A percentile compares a stretch with the other conserved stretches of the same genome.
These are phyloP conservation scores for Zoanthus gigantus DNA, from an alignment of 92 coral and sea anemone genomes.

Conservation along the genomic window DNA sequence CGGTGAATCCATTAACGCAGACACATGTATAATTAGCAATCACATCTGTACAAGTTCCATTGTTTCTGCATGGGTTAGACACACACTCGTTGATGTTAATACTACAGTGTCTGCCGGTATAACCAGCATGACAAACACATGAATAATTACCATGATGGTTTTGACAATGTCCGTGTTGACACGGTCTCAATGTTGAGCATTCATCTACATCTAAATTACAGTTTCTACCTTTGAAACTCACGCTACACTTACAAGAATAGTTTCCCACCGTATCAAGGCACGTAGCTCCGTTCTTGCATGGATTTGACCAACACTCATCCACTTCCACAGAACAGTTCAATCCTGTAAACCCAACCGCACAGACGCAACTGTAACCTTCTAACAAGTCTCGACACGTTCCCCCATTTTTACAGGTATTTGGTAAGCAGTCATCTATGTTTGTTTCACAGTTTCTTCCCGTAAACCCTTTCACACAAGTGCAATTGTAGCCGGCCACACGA, in stretches of 20 bases:
- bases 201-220: slow-evolving; percentile 63
- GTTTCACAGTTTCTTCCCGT: slow-evolving; percentile 65
- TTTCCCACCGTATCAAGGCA: slow-evolving; percentile 62
- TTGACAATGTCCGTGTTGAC: slow-evolving; percentile 61
- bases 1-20: slow-evolving; percentile 56
- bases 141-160: slow-evolving; percentile 53
- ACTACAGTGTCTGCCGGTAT: slow-evolving; percentile 60
- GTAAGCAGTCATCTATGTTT: slow-evolving; percentile 72
- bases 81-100: slow-evolving; percentile 64
- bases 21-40: slow-evolving; percentile 49
- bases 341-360: slow-evolving; percentile 70
- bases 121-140: slow-evolving; percentile 65
- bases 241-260: slow-evolving; percentile 62
- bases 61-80: slow-evolving; percentile 55
- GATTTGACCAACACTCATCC: slow-evolving; percentile 67
- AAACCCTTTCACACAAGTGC: slow-evolving; percentile 67
- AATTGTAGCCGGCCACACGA: slow-evolving; percentile 63
- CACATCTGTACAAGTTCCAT: slow-evolving; percentile 56
- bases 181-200: slow-evolving; percentile 67
- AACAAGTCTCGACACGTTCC: slow-evolving; percentile 65
- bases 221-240: slow-evolving; percentile 65
- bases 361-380: slow-evolving; percentile 60
- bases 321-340: slow-evolving; percentile 57
- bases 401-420: slow-evolving; percentile 68
- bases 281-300: slow-evolving; percentile 71